Percentiles rank a stretch among this genome's conserved stretches.
phyloP scores from a whole-genome alignment of 2,797 vertebrate species.

The Lindbergichthys nudifrons region DNA sequence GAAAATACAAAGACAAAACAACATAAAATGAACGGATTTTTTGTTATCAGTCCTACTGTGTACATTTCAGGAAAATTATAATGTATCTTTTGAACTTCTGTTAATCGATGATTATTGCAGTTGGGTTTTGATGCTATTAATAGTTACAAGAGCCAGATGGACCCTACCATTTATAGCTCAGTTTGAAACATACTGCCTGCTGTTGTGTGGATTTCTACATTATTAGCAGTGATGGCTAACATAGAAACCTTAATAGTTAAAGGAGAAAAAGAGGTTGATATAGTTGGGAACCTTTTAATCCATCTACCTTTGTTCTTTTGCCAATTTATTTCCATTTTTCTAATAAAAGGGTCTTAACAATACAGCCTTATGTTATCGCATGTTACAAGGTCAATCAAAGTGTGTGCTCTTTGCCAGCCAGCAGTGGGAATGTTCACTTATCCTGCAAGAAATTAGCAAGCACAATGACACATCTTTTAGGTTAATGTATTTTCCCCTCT shows the following conservation, averaged over 20 bases:
- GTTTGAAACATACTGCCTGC: constrained; percentile 8
- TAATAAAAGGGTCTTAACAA: neutral
- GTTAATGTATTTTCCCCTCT: constrained; percentile 11
- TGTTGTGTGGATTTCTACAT: constrained; percentile 1
- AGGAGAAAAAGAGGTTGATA: neutral
- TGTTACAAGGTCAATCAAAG: constrained; percentile 16
- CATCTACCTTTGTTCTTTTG: neutral
- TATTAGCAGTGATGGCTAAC: neutral
- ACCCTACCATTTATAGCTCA: constrained; percentile 32
- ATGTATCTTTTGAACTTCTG: constrained; percentile 9
- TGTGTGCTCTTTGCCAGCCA: neutral
- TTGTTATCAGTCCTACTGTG: neutral
- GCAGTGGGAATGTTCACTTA: constrained; percentile 3
- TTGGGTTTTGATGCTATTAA: constrained; percentile 45
- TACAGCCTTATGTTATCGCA: neutral
- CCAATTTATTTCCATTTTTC: neutral
- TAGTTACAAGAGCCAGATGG: constrained; percentile 30
- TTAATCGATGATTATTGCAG: constrained; percentile 11
- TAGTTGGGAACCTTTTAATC: neutral
- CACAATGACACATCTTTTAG: constrained; percentile 12
- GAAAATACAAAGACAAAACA: neutral
- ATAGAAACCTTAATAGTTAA: neutral
- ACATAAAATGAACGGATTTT: neutral
- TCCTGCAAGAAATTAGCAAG: constrained; percentile 2
- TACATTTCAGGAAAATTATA: constrained; percentile 7